phyloP scores from a whole-genome alignment of 2,888 invertebrate species.

The Nomada ferruginata region DNA sequence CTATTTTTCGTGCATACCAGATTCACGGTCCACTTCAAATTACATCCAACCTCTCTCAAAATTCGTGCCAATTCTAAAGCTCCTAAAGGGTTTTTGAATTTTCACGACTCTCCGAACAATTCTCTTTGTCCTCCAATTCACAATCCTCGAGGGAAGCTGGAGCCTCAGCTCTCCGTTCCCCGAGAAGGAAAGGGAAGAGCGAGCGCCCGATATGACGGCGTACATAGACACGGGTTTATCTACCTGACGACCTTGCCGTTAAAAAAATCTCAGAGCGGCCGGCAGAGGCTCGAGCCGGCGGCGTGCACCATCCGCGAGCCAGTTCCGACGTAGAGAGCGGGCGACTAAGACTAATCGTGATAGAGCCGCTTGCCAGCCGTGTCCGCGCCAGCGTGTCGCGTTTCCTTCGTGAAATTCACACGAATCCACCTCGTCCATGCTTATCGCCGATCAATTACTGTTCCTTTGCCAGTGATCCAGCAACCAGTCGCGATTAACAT shows the following conservation, averaged over 20 bases:
- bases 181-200: slow-evolving; percentile 29
- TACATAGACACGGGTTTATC: slow-evolving; percentile 74
- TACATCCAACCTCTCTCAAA: no score
- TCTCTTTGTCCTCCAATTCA: background rate
- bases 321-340: slow-evolving; percentile 74
- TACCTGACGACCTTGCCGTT: slow-evolving; percentile 78
- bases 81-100: no score
- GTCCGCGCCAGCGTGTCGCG: slow-evolving; percentile 25
- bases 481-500: slow-evolving; percentile 49
- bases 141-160: slow-evolving; percentile 43
- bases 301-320: slow-evolving; percentile 71
- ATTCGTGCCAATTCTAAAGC: no score
- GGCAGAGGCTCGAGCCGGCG: slow-evolving; percentile 61
- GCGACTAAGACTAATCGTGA: slow-evolving; percentile 74
- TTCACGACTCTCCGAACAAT: slow-evolving; percentile 5
- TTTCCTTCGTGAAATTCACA: slow-evolving; percentile 28
- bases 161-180: slow-evolving; percentile 18
- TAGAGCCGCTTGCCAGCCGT: slow-evolving; percentile 43
- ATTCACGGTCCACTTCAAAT: background rate
- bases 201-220: slow-evolving; percentile 68
- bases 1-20: background rate
- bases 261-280: slow-evolving; percentile 72
- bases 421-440: slow-evolving; percentile 38
- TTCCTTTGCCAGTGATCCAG: slow-evolving; percentile 34
- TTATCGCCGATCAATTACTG: slow-evolving; percentile 5